These are phyloP conservation scores for Apostichopus leukothele DNA, from an alignment of 53 echinoderm and acorn worm genomes.

Conservation along the genomic window DNA sequence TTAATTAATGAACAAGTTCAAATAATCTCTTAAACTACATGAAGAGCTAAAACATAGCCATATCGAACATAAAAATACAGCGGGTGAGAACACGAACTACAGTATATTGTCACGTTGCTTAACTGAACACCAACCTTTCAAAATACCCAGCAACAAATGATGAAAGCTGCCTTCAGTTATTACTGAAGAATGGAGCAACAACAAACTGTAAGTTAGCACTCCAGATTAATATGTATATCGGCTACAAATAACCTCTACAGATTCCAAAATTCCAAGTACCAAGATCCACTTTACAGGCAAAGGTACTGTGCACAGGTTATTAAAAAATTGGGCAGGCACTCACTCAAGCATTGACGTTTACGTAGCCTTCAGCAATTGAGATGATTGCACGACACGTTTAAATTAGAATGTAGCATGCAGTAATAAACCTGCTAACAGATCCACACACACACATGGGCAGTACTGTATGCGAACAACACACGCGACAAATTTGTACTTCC, in stretches of 20 bases:
- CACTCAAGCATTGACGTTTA: neutral
- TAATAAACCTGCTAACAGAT: neutral
- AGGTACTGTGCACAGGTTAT: neutral
- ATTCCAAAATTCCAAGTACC: neutral
- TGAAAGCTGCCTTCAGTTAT: too few relatives aligned
- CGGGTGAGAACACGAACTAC: too few relatives aligned
- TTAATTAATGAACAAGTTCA: too few relatives aligned
- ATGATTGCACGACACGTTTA: neutral
- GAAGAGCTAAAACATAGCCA: too few relatives aligned
- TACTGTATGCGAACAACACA: neutral
- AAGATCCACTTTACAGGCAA: neutral
- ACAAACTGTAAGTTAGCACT: neutral
- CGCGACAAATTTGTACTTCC: conserved; percentile 10
- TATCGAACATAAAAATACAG: too few relatives aligned
- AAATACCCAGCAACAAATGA: too few relatives aligned
- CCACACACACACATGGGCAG: neutral
- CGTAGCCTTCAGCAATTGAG: neutral
- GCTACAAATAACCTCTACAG: neutral
- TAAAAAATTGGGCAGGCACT: neutral
- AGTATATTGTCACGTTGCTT: too few relatives aligned
- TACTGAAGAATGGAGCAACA: neutral
- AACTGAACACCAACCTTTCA: too few relatives aligned
- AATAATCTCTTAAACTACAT: too few relatives aligned
- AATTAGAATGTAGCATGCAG: neutral
- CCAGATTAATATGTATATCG: neutral